Percentiles rank a stretch among this genome's conserved stretches.
Evolutionary conservation across 2,113 vertebrate species (phyloP).

Genomic region (Pterocles orientalis): DNA sequence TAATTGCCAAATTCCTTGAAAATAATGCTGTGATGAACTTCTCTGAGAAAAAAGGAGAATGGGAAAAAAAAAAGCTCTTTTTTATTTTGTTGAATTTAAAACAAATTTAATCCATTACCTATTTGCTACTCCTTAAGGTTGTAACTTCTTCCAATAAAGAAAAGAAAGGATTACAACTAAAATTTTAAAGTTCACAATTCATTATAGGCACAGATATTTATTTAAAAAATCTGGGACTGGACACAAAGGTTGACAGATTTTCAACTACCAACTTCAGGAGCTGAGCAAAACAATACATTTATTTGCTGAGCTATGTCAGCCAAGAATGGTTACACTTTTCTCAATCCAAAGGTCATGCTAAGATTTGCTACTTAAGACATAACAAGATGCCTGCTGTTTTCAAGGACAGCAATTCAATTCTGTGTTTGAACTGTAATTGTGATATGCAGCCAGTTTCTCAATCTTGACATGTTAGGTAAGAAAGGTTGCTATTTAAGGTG

Average conservation of each 20-base stretch:
- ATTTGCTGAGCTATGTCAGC: slow-evolving; percentile 53
- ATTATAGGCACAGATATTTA: not conserved
- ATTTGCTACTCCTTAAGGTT: not conserved
- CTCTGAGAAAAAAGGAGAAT: fast-evolving
- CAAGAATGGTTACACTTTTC: slow-evolving; percentile 60
- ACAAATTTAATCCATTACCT: not conserved
- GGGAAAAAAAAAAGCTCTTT: not conserved
- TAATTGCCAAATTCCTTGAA: not conserved
- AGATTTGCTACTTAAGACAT: slow-evolving; percentile 69
- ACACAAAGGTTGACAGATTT: slow-evolving; percentile 27
- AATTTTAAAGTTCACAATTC: not conserved
- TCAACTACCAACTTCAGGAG: slow-evolving; percentile 48
- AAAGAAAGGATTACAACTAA: not conserved
- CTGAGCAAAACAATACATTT: slow-evolving; percentile 45
- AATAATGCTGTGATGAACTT: not conserved
- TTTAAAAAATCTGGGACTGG: not conserved
- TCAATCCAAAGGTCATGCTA: slow-evolving; percentile 63
- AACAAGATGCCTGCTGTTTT: slow-evolving; percentile 72
- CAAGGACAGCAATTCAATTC: slow-evolving; percentile 73
- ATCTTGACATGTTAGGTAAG: slow-evolving; percentile 51
- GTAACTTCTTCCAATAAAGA: not conserved
- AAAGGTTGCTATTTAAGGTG: slow-evolving; percentile 58
- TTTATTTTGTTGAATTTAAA: not conserved
- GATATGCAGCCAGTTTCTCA: slow-evolving; percentile 61
- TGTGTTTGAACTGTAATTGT: slow-evolving; percentile 63